Base-by-base conservation (phyloP, 2,888 invertebrate genomes). In the Melitaea athalia region DNA sequence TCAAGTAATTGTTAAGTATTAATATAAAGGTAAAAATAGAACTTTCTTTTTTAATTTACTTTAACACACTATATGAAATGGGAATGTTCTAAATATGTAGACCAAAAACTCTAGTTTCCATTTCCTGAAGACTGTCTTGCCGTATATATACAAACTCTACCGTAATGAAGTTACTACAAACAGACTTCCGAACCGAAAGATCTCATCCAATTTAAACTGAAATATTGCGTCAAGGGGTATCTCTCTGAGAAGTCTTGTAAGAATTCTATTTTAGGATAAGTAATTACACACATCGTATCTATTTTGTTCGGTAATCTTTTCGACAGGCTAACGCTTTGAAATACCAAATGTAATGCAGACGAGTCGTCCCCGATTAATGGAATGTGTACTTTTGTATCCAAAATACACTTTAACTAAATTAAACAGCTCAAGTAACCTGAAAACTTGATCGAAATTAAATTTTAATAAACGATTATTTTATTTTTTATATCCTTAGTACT, bases 161-260 rank as follows among this genome's bases (percentile, higher is more conserved):
- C 15, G 53, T 68, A 66, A 63, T 63, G 68, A 66, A 77, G 74
- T 77, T 78, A 78, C 75, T 79, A 77, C 76, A 70, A 72, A 68
- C 66, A 78, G 76, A 76, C 71, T 80, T 79, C 80, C 79, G 77
- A 79, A 79, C 78, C 77, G 74, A 77, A 74, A 76, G 75, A 78
- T 77, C 75, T 70, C 77, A 76, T 73, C 77, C 79, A 82, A 83
- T 84, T 84, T 81, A 76, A 78, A 77, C 78, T 75, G 76, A 80
- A 79, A 74, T 73, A 72, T 74, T 72, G 69, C 68, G 68, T 70
- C 65, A 63, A 73, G 68, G 72, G 68, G 68, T 67, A 69, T 68
- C 62, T 69, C 71, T 66, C 59, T 64, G 64, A 59, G 65, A 64
- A 71, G 60, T 70, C 69, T 64, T 55, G 67, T 57, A 63, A 66